phyloP scores from a whole-genome alignment of 2,888 invertebrate genomes.

The Xestia rhomboidea region DNA sequence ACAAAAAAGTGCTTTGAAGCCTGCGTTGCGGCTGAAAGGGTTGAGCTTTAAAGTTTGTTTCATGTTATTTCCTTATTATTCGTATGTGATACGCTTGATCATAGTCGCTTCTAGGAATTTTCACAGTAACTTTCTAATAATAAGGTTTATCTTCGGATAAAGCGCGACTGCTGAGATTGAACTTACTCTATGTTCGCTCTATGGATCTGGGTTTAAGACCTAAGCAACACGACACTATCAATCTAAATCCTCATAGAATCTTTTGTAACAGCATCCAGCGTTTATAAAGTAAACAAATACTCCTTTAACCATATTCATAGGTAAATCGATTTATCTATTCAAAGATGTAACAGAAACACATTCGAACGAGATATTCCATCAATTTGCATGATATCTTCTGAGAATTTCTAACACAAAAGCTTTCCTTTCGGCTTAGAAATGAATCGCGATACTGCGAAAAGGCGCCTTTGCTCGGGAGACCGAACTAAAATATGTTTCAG shows the following conservation, averaged over 20 bases:
- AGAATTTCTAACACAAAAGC: conserved; percentile 27
- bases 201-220: not conserved
- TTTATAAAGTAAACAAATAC: not conserved
- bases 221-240: not conserved
- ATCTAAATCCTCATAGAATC: not conserved
- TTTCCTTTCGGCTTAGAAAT: conserved; percentile 19
- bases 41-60: not conserved
- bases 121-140: not conserved
- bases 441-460: conserved; percentile 37
- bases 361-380: conserved; percentile 10
- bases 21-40: not conserved
- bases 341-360: conserved; percentile 1
- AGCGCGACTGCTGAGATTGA: not conserved
- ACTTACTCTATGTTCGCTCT: not conserved
- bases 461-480: conserved; percentile 7
- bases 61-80: not conserved
- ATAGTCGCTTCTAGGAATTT: not conserved
- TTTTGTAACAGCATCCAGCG: not conserved
- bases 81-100: not conserved
- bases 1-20: not conserved
- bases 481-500: conserved; percentile 17
- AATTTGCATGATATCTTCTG: conserved; percentile 13
- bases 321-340: conserved; percentile 15
- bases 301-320: not conserved
- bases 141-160: not conserved